phyloP scores from a whole-genome alignment of 2,797 vertebrate genomes.

The Meda fulgida region DNA sequence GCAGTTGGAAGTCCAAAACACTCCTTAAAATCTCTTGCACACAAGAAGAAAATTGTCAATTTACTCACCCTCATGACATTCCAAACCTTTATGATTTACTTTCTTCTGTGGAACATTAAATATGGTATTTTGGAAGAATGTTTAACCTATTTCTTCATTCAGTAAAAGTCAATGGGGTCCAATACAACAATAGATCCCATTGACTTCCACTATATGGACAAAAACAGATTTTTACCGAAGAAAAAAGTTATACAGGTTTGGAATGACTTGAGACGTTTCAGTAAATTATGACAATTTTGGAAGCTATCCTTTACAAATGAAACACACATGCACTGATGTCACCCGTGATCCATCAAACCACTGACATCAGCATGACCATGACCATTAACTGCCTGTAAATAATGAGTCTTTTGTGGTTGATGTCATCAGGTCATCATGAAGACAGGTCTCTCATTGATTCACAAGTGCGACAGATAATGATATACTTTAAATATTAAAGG shows the following conservation, averaged over 20 bases:
- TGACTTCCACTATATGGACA: background rate
- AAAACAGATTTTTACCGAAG: background rate
- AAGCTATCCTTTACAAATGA: background rate
- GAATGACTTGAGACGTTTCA: background rate
- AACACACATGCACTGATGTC: background rate
- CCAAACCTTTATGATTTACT: background rate
- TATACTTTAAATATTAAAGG: slow-evolving; percentile 30
- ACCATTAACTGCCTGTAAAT: slow-evolving; percentile 9
- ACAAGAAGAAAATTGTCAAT: background rate
- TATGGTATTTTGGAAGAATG: too few species aligned
- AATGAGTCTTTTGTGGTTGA: background rate
- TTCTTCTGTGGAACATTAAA: background rate
- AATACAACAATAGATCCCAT: background rate
- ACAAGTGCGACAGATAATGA: background rate
- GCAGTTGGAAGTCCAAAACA: background rate
- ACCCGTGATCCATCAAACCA: background rate
- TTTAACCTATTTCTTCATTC: background rate
- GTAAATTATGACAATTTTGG: background rate
- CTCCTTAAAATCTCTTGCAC: background rate
- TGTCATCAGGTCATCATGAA: background rate
- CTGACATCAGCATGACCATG: background rate
- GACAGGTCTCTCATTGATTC: background rate
- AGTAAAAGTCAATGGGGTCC: background rate
- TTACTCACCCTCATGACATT: background rate
- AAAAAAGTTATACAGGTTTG: background rate